A percentile compares a stretch with the other conserved stretches of the same genome.
These are phyloP conservation scores for Nyleta sp. DNA, from an alignment of 2,888 invertebrate species.

Conservation along the genomic window DNA sequence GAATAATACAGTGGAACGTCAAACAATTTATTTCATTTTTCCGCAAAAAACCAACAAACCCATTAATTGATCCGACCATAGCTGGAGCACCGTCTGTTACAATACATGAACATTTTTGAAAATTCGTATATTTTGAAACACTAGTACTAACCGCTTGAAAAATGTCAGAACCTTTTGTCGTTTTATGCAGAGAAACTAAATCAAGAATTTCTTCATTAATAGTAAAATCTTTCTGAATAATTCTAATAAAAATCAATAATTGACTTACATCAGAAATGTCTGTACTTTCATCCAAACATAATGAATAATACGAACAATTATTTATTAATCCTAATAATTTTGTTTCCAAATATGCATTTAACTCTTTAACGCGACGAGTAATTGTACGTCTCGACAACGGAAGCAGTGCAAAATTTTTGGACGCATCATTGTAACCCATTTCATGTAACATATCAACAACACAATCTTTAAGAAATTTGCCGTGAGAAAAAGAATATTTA, in stretches of 20 bases:
- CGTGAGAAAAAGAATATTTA: not conserved
- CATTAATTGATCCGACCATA: constrained; percentile 11
- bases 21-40: constrained; percentile 35
- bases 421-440: not conserved
- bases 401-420: not conserved
- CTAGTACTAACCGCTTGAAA: not conserved
- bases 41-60: constrained; percentile 21
- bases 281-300: constrained; percentile 37
- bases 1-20: constrained; percentile 30
- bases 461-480: constrained; percentile 1
- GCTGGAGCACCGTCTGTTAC: constrained; percentile 35
- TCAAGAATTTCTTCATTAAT: constrained; percentile 38
- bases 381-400: not conserved
- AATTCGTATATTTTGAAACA: constrained; percentile 9
- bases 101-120: constrained; percentile 35
- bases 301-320: constrained; percentile 15
- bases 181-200: constrained; percentile 1
- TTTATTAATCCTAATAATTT: constrained; percentile 22
- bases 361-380: not conserved
- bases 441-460: not conserved
- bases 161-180: constrained; percentile 20
- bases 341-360: not conserved
- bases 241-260: constrained; percentile 44
- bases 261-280: constrained; percentile 46
- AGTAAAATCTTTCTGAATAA: constrained; percentile 20